Conservation (phyloP, 2,113 vertebrate genomes). For the Neogobius melanostomus region DNA sequence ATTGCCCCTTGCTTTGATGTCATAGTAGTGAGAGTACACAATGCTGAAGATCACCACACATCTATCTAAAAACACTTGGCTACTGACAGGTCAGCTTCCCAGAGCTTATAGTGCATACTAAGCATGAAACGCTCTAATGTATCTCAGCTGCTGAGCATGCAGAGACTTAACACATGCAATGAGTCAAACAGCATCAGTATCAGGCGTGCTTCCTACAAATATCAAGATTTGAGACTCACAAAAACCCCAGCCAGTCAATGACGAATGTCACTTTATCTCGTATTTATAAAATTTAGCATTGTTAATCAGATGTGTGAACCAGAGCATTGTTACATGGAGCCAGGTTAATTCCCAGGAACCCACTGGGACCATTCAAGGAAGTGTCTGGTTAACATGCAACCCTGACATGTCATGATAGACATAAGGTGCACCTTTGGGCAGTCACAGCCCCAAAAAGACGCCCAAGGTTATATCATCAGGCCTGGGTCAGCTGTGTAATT, state of each 20-base stretch:
- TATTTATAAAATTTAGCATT: background rate
- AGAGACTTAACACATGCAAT: slow-evolving; percentile 32
- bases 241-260: too few species aligned
- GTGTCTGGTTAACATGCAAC: slow-evolving; percentile 74
- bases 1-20: slow-evolving; percentile 13
- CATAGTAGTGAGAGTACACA: slow-evolving; percentile 15
- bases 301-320: too few species aligned
- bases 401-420: slow-evolving; percentile 74
- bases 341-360: slow-evolving; percentile 44
- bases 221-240: slow-evolving; percentile 1
- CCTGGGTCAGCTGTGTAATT: slow-evolving; percentile 78
- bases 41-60: slow-evolving; percentile 51
- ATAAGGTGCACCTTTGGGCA: slow-evolving; percentile 63
- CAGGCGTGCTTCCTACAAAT: slow-evolving; percentile 25
- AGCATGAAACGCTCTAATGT: slow-evolving; percentile 61
- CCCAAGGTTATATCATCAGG: slow-evolving; percentile 80
- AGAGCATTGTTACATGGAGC: slow-evolving; percentile 17
- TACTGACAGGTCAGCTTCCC: slow-evolving; percentile 51
- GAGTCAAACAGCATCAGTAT: slow-evolving; percentile 19
- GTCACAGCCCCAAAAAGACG: slow-evolving; percentile 61
- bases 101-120: slow-evolving; percentile 59
- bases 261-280: background rate
- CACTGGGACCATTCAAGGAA: slow-evolving; percentile 74
- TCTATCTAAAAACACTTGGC: slow-evolving; percentile 54
- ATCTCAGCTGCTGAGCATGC: slow-evolving; percentile 61